Evolutionary conservation across 1,140 invertebrate species (phyloP).

Genomic region (Drosophila baimaii): DNA sequence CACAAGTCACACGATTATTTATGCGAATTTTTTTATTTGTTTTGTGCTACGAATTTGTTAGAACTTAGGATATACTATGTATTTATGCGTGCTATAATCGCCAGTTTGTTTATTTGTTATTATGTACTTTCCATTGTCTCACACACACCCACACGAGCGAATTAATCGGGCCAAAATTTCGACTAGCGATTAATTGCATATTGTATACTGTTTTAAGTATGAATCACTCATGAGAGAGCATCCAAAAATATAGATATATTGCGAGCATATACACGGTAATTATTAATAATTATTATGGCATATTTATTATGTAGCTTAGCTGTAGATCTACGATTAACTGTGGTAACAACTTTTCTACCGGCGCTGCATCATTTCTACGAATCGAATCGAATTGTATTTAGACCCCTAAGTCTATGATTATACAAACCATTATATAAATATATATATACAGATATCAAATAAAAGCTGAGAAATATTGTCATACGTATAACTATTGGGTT

Average conservation of each 20-base stretch:
- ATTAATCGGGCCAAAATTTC: constrained; percentile 59
- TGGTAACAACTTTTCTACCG: constrained; percentile 44
- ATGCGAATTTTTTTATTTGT: constrained; percentile 22
- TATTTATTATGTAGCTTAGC: constrained; percentile 80
- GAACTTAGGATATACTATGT: constrained; percentile 40
- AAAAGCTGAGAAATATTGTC: constrained; percentile 36
- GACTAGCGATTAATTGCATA: constrained; percentile 51
- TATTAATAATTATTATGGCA: constrained; percentile 52
- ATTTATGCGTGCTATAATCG: constrained; percentile 51
- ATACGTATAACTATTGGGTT: constrained; percentile 16
- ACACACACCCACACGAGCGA: constrained; percentile 35
- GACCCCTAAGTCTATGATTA: constrained; percentile 41
- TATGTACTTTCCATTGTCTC: constrained; percentile 40
- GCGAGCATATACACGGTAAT: constrained; percentile 27
- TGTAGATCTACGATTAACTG: constrained; percentile 61
- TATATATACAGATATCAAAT: constrained; percentile 33
- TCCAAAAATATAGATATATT: constrained; percentile 40
- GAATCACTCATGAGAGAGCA: constrained; percentile 46
- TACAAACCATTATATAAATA: constrained; percentile 25
- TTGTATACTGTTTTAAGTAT: constrained; percentile 80
- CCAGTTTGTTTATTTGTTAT: constrained; percentile 69
- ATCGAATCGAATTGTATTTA: constrained; percentile 54
- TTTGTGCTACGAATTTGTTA: constrained; percentile 44
- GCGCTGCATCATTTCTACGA: constrained; percentile 48
- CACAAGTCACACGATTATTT: constrained; percentile 44